Evolutionary conservation across 2,888 invertebrate genomes (phyloP).

Genomic region (Sphaerophoria taeniata): DNA sequence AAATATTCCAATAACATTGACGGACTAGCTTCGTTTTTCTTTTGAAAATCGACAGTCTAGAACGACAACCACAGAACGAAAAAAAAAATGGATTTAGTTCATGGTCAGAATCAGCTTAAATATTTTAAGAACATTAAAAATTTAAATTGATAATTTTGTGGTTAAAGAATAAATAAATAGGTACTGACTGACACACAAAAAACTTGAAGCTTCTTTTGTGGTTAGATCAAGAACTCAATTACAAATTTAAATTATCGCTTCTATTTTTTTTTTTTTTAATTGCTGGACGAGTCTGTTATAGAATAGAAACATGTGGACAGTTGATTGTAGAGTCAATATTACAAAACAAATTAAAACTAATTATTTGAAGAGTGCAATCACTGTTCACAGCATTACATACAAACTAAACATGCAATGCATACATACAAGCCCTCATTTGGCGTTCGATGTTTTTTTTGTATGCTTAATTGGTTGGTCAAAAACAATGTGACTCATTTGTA

Average conservation of each 20-base stretch:
- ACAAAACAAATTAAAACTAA: background rate
- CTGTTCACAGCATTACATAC: background rate
- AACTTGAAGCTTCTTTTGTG: conserved; percentile 17
- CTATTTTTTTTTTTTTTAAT: conserved; percentile 51
- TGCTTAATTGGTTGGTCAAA: conserved; percentile 5
- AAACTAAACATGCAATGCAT: too few species aligned
- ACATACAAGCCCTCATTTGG: too few species aligned
- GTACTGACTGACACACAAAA: background rate
- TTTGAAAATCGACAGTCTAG: conserved; percentile 11
- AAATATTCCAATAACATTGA: too few species aligned
- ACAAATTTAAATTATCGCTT: conserved; percentile 35
- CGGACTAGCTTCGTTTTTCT: too few species aligned
- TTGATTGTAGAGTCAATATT: conserved; percentile 3
- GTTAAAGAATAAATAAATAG: background rate
- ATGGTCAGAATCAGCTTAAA: conserved; percentile 31
- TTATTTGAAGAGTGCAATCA: conserved; percentile 7
- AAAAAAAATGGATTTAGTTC: conserved; percentile 28
- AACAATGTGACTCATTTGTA: conserved; percentile 6
- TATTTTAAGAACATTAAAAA: conserved; percentile 14
- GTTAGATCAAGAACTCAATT: conserved; percentile 21
- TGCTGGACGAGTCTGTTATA: too few species aligned
- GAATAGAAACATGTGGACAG: conserved; percentile 29
- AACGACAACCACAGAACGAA: conserved; percentile 28
- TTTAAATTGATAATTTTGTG: conserved; percentile 1
- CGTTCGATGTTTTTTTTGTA: background rate